Evolutionary conservation across 1,140 invertebrate genomes (phyloP), one percentile per base, ranked within the genome.

Genomic region (Drosophila navojoa): DNA sequence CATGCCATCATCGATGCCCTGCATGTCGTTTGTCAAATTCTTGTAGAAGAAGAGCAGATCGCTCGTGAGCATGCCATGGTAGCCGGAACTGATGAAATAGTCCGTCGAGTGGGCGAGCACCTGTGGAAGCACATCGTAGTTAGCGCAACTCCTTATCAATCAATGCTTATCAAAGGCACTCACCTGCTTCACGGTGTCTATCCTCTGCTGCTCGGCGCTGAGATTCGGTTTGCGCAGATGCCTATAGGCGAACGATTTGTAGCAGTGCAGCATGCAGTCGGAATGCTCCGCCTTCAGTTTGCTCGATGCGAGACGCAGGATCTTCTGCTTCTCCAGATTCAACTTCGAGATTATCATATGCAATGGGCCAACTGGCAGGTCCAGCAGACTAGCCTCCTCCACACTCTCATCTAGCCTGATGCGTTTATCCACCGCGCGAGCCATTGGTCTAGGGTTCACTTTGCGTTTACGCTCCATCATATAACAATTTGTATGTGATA

Each of bases 331-430:
- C 6, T 1, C 25, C 16, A 32, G 45, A 29, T 42, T 13, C 13
- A 78, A 1, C 22, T 71, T 71, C 0, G 44, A 40, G 1, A 77
- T 27, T 25, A 78, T 52, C 3, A 55, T 15, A 11, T 72, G 57
- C 29, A 78, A 0, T 1, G 59, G 44, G 13, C 71, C 44, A 9
- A 19, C 2, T 0, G 74, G 74, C 32, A 78, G 13, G 42, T 72
- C 45, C 42, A 61, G 11, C 13, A 78, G 38, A 2, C 5, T 13
- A 5, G 61, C 10, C 0, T 7, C 9, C 9, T 5, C 1, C 15
- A 2, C 35, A 38, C 15, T 0, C 2, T 2, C 5, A 11, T 71
- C 42, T 10, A 50, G 2, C 4, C 29, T 38, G 3, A n/a, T 3
- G n/a, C 68, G 68, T 9, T 71, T 71, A 2, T 3, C 9, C 4